Percentiles rank a stretch among this genome's conserved stretches.
Conservation (phyloP, 2,888 invertebrate species). For the Cryptocephalus moraei region DNA sequence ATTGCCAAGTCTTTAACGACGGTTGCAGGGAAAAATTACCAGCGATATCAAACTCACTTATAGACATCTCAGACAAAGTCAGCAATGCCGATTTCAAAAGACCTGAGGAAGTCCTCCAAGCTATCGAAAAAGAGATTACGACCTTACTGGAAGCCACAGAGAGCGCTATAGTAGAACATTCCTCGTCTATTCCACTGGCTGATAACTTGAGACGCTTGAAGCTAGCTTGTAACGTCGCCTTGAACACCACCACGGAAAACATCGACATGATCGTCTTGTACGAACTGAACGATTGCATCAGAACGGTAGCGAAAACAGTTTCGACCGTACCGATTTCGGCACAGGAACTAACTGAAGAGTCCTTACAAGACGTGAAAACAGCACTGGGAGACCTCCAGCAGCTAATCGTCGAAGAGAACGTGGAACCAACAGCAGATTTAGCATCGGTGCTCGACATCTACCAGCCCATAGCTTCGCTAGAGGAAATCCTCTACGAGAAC, state of each 20-base stretch:
- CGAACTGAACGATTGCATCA: conserved; percentile 5
- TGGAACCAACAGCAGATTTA: conserved; percentile 11
- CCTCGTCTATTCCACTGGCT: not conserved
- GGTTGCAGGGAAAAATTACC: too few relatives aligned
- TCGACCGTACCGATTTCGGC: not conserved
- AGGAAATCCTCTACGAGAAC: conserved; percentile 6
- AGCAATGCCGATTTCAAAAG: too few relatives aligned
- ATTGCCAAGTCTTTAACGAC: conserved; percentile 1
- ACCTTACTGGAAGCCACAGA: conserved; percentile 4
- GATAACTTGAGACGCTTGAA: not conserved
- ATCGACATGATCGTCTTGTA: conserved; percentile 7
- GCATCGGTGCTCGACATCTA: conserved; percentile 16
- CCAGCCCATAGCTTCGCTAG: conserved; percentile 12
- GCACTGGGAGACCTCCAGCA: conserved; percentile 14
- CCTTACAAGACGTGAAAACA: conserved; percentile 12
- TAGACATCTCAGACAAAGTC: too few relatives aligned
- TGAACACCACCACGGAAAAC: conserved; percentile 6
- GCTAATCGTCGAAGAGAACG: conserved; percentile 13
- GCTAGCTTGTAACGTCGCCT: not conserved
- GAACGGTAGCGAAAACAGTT: conserved; percentile 1
- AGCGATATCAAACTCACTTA: too few relatives aligned
- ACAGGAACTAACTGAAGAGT: conserved; percentile 8
- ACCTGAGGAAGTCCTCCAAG: not conserved
- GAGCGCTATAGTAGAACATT: not conserved
- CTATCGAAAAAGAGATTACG: conserved; percentile 1